Evolutionary conservation across 2,797 vertebrate species (phyloP).

Genomic region (Poeciliopsis paucimaculata): DNA sequence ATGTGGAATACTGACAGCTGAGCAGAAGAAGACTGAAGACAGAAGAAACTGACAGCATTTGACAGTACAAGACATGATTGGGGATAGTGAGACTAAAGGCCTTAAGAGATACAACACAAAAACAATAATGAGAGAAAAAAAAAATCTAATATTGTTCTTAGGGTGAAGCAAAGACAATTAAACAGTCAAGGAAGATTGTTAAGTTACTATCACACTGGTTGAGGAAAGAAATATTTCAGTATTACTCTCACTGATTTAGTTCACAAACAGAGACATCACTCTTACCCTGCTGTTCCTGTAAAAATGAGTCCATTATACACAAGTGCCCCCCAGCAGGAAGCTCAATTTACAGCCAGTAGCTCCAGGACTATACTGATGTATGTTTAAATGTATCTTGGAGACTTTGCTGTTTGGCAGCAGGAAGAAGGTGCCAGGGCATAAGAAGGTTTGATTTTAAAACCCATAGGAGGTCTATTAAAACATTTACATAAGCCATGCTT

Average conservation of each 20-base stretch:
- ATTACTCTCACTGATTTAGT: constrained; percentile 17
- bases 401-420: constrained; percentile 55
- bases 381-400: constrained; percentile 50
- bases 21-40: constrained; percentile 34
- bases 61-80: constrained; percentile 17
- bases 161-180: constrained; percentile 1
- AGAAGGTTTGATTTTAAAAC: constrained; percentile 59
- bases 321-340: constrained; percentile 22
- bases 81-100: constrained; percentile 20
- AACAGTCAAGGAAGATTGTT: background rate
- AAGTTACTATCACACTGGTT: constrained; percentile 8
- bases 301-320: constrained; percentile 46
- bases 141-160: constrained; percentile 10
- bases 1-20: constrained; percentile 5
- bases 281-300: constrained; percentile 29
- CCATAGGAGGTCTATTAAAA: constrained; percentile 72
- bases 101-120: background rate
- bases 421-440: constrained; percentile 9
- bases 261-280: constrained; percentile 25
- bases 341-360: constrained; percentile 30
- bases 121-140: constrained; percentile 5
- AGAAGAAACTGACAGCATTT: constrained; percentile 13
- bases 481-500: constrained; percentile 68
- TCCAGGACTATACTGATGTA: constrained; percentile 23
- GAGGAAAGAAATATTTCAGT: constrained; percentile 11